phyloP scores from a whole-genome alignment of 2,113 vertebrate species.

The Phylloscopus trochilus region DNA sequence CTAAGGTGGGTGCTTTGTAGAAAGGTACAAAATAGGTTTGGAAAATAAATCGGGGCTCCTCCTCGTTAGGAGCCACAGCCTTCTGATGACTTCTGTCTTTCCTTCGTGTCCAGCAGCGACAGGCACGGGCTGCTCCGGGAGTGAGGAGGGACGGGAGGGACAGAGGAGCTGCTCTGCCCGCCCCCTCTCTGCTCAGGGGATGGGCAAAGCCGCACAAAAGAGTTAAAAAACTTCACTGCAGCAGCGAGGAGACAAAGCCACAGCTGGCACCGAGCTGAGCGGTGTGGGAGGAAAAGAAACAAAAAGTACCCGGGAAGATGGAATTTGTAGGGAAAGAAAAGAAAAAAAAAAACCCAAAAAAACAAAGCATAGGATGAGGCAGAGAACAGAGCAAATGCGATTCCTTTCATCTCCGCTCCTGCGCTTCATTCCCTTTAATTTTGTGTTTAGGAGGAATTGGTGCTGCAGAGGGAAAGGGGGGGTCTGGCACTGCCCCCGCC shows the following conservation, averaged over 20 bases:
- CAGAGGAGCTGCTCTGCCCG: not conserved
- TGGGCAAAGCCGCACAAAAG: not conserved
- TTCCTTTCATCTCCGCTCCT: not conserved
- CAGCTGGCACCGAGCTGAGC: not conserved
- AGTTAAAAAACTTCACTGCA: not conserved
- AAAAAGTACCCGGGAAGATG: not conserved
- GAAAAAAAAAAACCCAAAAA: not conserved
- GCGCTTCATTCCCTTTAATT: not conserved
- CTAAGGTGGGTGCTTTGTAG: too few species aligned
- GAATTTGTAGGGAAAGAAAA: not conserved
- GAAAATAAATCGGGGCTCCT: too few species aligned
- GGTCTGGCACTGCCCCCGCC: not conserved
- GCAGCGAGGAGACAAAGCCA: conserved; percentile 8
- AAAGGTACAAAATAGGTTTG: too few species aligned
- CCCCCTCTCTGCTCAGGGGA: not conserved
- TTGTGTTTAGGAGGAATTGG: not conserved
- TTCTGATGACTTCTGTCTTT: too few species aligned
- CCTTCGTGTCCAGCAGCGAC: too few species aligned
- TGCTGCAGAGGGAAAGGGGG: rapidly evolving
- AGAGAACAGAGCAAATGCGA: not conserved
- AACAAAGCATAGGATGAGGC: not conserved
- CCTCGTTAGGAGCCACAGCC: too few species aligned
- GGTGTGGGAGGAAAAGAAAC: conserved; percentile 30
- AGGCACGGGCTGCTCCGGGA: rapidly evolving
- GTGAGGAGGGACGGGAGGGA: not conserved